Percentiles rank a stretch among this genome's conserved stretches.
phyloP scores from a whole-genome alignment of 2,113 vertebrate species.

The Hipposideros armiger region DNA sequence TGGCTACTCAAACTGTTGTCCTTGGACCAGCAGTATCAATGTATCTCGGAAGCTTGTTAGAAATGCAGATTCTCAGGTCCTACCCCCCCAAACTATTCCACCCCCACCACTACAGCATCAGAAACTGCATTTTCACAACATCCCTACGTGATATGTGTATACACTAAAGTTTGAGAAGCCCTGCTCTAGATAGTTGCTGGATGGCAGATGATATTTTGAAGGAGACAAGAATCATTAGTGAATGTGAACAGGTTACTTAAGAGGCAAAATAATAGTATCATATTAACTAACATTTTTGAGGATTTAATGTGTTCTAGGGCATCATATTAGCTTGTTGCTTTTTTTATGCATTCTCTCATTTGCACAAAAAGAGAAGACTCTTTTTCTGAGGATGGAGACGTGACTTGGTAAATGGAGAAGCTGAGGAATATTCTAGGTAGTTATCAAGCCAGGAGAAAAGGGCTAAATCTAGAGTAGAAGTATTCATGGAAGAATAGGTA shows the following conservation, averaged over 20 bases:
- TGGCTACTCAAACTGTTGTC: neutral
- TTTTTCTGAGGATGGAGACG: neutral
- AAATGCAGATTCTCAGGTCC: neutral
- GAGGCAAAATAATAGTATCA: neutral
- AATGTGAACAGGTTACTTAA: neutral
- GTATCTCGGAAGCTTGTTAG: neutral
- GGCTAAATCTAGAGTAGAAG: neutral
- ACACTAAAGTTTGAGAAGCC: neutral
- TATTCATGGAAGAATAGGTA: neutral
- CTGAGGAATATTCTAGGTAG: neutral
- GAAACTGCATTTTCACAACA: constrained; percentile 26
- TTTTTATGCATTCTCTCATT: neutral
- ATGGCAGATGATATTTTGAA: constrained; percentile 3
- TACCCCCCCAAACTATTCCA: neutral
- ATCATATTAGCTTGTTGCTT: neutral
- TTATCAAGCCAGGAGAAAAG: neutral
- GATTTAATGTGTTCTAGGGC: neutral
- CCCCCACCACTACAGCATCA: neutral
- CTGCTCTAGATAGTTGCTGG: neutral
- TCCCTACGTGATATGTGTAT: neutral
- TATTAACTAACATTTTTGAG: neutral
- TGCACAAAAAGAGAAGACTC: neutral
- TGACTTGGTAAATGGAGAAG: neutral
- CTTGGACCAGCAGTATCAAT: neutral
- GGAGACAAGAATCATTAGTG: neutral